Conservation (phyloP, 2,888 invertebrate species). For the Melanchra persicariae region DNA sequence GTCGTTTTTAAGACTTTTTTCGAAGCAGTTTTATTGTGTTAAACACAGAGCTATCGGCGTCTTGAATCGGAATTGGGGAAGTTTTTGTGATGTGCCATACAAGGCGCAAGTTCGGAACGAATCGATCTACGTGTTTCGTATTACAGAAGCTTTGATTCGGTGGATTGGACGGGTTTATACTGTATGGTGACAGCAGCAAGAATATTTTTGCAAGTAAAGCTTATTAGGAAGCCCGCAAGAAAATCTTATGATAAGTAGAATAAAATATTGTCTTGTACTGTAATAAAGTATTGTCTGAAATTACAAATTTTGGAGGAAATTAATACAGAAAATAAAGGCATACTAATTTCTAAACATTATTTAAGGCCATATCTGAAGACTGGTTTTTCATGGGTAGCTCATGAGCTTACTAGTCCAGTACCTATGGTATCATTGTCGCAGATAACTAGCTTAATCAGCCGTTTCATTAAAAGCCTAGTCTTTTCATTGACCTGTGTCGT, state of each 20-base stretch:
- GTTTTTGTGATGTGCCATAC: constrained; percentile 81
- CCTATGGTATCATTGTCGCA: too few species aligned
- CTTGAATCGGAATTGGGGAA: constrained; percentile 74
- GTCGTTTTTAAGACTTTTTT: constrained; percentile 59
- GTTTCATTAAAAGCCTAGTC: too few species aligned
- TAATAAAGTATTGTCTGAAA: too few species aligned
- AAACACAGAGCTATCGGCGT: constrained; percentile 65
- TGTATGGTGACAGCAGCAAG: background rate
- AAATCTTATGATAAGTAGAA: background rate
- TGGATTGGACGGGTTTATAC: constrained; percentile 60
- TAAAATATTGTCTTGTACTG: background rate
- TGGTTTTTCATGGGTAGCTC: too few species aligned
- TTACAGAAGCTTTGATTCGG: constrained; percentile 81
- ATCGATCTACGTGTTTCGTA: constrained; percentile 86
- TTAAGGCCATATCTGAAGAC: too few species aligned
- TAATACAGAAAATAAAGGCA: background rate
- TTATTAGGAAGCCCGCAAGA: background rate
- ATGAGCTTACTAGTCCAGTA: too few species aligned
- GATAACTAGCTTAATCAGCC: too few species aligned
- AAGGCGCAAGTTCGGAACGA: constrained; percentile 83
- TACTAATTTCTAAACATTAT: background rate
- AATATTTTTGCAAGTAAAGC: background rate
- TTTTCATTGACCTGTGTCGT: too few species aligned
- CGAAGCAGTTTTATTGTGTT: constrained; percentile 65
- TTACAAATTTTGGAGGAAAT: background rate